Evolutionary conservation across 2,888 invertebrate species (phyloP), one percentile per base, ranked within the genome.

Genomic region (Hirudinaria manillensis): DNA sequence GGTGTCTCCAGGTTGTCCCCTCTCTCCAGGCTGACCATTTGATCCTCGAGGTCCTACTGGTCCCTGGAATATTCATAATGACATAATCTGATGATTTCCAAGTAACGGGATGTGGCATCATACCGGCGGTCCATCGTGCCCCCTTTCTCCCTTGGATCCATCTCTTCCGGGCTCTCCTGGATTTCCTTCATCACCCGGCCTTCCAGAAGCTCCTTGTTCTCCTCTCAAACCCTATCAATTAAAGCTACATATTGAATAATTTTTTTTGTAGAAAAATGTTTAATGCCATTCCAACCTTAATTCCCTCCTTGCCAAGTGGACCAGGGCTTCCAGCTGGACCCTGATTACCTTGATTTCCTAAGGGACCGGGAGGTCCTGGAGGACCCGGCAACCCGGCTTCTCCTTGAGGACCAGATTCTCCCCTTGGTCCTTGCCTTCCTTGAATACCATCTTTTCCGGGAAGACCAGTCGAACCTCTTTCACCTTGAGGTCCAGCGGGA

Each of bases 401-500:
- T 36, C 73, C 73, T 73, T 73, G 73, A 34, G 73, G 32, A 27
- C 73, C 73, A n/a, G 73, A 73, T 21, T 73, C 73, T 65, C 73
- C 73, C 32, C 73, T 56, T 27, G 61, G 65, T 36, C 73, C 73
- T 65, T 73, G 72, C n/a, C 67, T 66, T 72, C 77, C 77, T 72
- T 61, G 72, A 55, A 70, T 45, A 29, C 77, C 77, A 55, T 70
- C 61, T 19, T 77, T 78, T 32, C 78, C 80, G 36, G 76, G 34
- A 10, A 29, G n/a, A 55, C 73, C 73, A 29, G 27, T 66, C 13
- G 76, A 66, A 16, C 92, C 92, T 3, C 90, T 89, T 55, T 82
- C 89, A 74, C 71, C 80, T 85, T 81, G 89, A 89, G 0, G 70
- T 45, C 71, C 76, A 24, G 73, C 73, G 32, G 73, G 73, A 53